These are phyloP conservation scores for Brachycybe producta DNA, from an alignment of 2,888 invertebrate genomes.

Conservation along the genomic window DNA sequence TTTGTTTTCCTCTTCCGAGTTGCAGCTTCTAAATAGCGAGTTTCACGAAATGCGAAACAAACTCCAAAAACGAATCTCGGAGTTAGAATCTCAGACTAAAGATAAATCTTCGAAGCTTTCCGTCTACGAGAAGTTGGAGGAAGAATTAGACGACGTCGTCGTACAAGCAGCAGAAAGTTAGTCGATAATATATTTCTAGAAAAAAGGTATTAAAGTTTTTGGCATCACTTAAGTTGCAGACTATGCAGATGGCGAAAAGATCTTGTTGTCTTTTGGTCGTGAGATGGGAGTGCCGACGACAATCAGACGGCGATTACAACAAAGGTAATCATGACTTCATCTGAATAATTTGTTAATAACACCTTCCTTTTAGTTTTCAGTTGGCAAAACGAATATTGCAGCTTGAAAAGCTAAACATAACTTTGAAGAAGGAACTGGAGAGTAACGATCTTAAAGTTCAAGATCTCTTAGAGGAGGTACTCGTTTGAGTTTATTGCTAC, in stretches of 20 bases:
- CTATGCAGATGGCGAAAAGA: slow-evolving; percentile 13
- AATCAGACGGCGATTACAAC: slow-evolving; percentile 16
- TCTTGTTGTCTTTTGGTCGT: slow-evolving; percentile 15
- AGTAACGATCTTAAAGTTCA: neutral
- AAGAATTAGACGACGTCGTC: slow-evolving; percentile 34
- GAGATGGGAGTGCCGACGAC: slow-evolving; percentile 12
- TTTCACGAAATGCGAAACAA: slow-evolving; percentile 31
- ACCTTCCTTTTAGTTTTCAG: slow-evolving; percentile 15
- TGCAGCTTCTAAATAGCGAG: slow-evolving; percentile 32
- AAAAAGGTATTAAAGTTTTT: too few relatives aligned
- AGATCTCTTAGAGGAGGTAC: slow-evolving; percentile 15
- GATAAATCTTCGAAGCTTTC: slow-evolving; percentile 30
- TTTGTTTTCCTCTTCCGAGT: too few relatives aligned
- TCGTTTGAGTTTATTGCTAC: too few relatives aligned
- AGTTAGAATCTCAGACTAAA: slow-evolving; percentile 29
- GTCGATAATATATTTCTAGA: too few relatives aligned
- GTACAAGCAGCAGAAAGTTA: slow-evolving; percentile 36
- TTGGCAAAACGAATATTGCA: slow-evolving; percentile 16
- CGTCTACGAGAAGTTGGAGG: slow-evolving; percentile 33
- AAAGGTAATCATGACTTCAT: slow-evolving; percentile 14
- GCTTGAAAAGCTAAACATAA: slow-evolving; percentile 13
- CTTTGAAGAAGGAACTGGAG: slow-evolving; percentile 8
- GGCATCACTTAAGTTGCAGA: slow-evolving; percentile 11
- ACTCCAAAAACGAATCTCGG: slow-evolving; percentile 29
- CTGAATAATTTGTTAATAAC: neutral